Conservation (phyloP, 2,888 invertebrate genomes). For the Phragmatobia fuliginosa region DNA sequence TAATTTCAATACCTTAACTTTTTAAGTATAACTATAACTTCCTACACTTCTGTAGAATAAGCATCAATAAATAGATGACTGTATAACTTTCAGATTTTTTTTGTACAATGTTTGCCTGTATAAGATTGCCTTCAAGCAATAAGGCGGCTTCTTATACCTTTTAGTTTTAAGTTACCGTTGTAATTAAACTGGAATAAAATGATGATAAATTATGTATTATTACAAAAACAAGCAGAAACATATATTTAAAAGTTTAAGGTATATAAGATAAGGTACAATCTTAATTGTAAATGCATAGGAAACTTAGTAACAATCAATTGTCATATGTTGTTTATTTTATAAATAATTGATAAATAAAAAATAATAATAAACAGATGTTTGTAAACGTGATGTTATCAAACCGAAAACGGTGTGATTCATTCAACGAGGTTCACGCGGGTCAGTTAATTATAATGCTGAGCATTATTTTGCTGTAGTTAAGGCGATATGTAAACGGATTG, state of each 20-base stretch:
- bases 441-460: constrained; percentile 69
- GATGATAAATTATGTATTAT: no score
- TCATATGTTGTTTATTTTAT: background rate
- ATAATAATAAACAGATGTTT: background rate
- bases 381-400: constrained; percentile 22
- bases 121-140: no score
- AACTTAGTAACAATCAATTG: background rate
- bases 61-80: background rate
- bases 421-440: constrained; percentile 59
- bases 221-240: background rate
- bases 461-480: constrained; percentile 62
- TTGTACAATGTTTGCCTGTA: no score
- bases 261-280: background rate
- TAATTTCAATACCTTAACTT: background rate
- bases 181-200: no score
- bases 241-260: background rate
- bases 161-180: no score
- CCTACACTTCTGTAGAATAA: background rate
- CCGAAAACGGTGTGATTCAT: constrained; percentile 34
- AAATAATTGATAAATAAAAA: no score
- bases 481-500: constrained; percentile 59
- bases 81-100: background rate
- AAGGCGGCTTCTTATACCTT: no score
- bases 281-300: background rate
- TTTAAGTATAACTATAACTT: background rate